Evolutionary conservation across 2,797 vertebrate species (phyloP).

Genomic region (Fistularia tabacaria): DNA sequence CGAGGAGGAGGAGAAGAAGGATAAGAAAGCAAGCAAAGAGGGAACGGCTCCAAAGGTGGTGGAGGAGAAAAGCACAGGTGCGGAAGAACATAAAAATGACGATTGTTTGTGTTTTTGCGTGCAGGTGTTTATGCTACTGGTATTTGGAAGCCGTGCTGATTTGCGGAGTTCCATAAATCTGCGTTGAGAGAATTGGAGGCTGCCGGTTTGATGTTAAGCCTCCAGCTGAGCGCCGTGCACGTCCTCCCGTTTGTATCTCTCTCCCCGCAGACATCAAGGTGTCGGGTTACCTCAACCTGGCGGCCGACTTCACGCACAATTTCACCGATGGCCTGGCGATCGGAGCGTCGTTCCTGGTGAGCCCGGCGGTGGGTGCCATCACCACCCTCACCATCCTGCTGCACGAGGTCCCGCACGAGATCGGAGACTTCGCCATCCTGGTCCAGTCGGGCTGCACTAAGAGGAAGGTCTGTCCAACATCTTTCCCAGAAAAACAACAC

Average conservation of each 20-base stretch:
- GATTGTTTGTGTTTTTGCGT: neutral
- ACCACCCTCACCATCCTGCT: conserved; percentile 90
- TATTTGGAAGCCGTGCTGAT: too few relatives aligned
- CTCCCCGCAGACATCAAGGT: conserved; percentile 81
- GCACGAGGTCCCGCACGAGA: conserved; percentile 91
- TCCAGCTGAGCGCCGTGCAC: too few relatives aligned
- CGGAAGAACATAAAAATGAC: neutral
- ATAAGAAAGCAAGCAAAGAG: conserved; percentile 10
- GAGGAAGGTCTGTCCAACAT: conserved; percentile 71
- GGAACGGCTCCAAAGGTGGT: conserved; percentile 46
- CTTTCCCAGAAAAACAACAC: too few relatives aligned
- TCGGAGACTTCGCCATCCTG: conserved; percentile 91
- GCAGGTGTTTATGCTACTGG: too few relatives aligned
- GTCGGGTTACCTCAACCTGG: conserved; percentile 88
- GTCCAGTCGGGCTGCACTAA: conserved; percentile 92
- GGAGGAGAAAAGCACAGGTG: conserved; percentile 57
- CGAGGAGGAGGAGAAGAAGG: conserved; percentile 54
- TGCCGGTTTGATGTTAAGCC: too few relatives aligned
- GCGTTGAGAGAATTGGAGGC: too few relatives aligned
- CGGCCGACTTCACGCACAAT: conserved; percentile 90
- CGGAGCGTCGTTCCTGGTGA: conserved; percentile 86
- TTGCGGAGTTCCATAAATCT: too few relatives aligned
- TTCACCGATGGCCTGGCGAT: conserved; percentile 91
- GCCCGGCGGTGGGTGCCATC: conserved; percentile 78
- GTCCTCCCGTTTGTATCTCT: neutral